These are phyloP conservation scores for Drosophila paramelanica DNA, from an alignment of 2,888 invertebrate species.

Conservation along the genomic window DNA sequence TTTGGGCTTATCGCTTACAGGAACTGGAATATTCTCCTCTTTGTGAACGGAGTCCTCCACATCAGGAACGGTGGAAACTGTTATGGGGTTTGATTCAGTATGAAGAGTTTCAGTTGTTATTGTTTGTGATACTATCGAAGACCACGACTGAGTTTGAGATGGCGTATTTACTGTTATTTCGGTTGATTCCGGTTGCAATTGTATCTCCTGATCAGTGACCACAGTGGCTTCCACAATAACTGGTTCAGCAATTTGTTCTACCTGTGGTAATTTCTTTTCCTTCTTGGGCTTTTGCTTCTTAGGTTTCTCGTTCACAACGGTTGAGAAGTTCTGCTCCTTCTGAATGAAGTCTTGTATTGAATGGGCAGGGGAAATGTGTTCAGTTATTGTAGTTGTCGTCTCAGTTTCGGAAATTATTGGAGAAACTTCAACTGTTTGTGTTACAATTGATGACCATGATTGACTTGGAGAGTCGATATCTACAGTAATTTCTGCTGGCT, in stretches of 20 bases:
- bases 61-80: not conserved
- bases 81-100: not conserved
- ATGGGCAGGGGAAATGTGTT: not conserved
- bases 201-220: not conserved
- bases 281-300: slow-evolving; percentile 43
- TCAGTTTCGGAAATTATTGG: not conserved
- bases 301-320: slow-evolving; percentile 26
- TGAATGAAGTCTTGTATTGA: slow-evolving; percentile 11
- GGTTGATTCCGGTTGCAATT: slow-evolving; percentile 8
- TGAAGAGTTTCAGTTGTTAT: slow-evolving; percentile 2
- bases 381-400: not conserved
- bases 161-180: no score
- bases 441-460: slow-evolving; percentile 26
- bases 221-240: slow-evolving; percentile 1
- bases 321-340: slow-evolving; percentile 24
- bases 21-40: slow-evolving; percentile 6
- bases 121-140: slow-evolving; percentile 47
- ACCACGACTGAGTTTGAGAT: slow-evolving; percentile 46
- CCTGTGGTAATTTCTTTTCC: slow-evolving; percentile 33
- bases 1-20: slow-evolving; percentile 28
- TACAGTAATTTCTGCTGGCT: slow-evolving; percentile 3
- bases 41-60: not conserved
- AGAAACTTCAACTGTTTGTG: not conserved
- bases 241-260: not conserved
- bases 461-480: no score